A percentile compares a stretch with the other conserved stretches of the same genome.
Evolutionary conservation across 2,113 vertebrate genomes (phyloP).

Genomic region (Neogobius melanostomus): DNA sequence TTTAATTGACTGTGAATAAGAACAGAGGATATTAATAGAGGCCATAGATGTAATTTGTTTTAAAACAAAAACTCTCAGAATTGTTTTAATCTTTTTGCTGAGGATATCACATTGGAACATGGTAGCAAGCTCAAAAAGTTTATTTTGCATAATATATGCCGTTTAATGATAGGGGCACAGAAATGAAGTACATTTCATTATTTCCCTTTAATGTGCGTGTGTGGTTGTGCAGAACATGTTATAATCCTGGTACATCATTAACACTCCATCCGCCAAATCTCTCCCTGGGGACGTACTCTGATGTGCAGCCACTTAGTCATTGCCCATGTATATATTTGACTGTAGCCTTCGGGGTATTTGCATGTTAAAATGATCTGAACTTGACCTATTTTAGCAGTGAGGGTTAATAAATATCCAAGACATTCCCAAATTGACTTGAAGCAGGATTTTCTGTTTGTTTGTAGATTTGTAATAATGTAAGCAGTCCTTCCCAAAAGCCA

Average conservation of each 20-base stretch:
- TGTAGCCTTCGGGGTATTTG: not conserved
- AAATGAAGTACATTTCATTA: not conserved
- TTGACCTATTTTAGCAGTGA: constrained; percentile 1
- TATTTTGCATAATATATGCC: too few relatives aligned
- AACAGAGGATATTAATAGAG: too few relatives aligned
- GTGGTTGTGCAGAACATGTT: not conserved
- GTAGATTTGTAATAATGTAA: constrained; percentile 13
- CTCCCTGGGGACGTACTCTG: constrained; percentile 3
- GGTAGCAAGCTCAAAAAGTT: not conserved
- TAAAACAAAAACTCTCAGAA: too few relatives aligned
- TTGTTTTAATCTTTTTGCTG: too few relatives aligned
- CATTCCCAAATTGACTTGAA: not conserved
- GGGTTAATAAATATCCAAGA: constrained; percentile 6
- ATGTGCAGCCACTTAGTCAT: constrained; percentile 10
- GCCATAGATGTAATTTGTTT: too few relatives aligned
- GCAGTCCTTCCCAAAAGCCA: not conserved
- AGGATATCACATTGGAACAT: too few relatives aligned
- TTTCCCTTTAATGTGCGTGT: not conserved
- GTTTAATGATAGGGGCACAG: too few relatives aligned
- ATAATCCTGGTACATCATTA: constrained; percentile 6
- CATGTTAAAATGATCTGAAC: constrained; percentile 8
- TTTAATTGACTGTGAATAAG: too few relatives aligned
- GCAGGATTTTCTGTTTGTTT: not conserved
- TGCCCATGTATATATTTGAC: constrained; percentile 6
- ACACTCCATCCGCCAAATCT: constrained; percentile 1